Evolutionary conservation across 2,888 invertebrate genomes (phyloP).

Genomic region (Drosophila incognita): DNA sequence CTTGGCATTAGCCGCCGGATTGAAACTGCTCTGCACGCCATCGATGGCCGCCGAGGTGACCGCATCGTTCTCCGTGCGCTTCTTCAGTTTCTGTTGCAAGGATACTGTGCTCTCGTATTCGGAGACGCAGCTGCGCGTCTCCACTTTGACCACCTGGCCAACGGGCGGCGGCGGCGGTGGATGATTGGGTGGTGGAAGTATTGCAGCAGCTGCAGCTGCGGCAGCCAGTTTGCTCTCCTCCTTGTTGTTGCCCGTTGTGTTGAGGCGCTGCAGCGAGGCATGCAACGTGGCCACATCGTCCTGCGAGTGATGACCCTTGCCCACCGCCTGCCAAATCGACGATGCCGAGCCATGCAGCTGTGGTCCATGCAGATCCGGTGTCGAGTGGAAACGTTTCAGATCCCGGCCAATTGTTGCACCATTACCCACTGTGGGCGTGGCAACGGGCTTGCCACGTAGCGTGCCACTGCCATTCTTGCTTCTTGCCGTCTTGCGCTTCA

Average conservation of each 20-base stretch:
- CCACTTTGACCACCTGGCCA: slow-evolving; percentile 90
- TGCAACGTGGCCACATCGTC: slow-evolving; percentile 88
- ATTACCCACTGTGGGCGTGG: slow-evolving; percentile 83
- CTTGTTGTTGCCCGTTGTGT: slow-evolving; percentile 66
- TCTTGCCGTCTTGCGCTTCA: slow-evolving; percentile 93
- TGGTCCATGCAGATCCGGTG: slow-evolving; percentile 90
- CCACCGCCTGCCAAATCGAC: slow-evolving; percentile 83
- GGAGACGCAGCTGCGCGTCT: slow-evolving; percentile 85
- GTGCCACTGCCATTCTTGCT: slow-evolving; percentile 84
- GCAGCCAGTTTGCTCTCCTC: slow-evolving; percentile 17
- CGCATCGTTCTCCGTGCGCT: slow-evolving; percentile 80
- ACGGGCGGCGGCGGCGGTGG: slow-evolving; percentile 92
- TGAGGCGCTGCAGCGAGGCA: slow-evolving; percentile 85
- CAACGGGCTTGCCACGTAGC: slow-evolving; percentile 84
- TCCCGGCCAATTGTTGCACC: slow-evolving; percentile 73
- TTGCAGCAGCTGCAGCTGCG: slow-evolving; percentile 30
- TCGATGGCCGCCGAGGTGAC: slow-evolving; percentile 82
- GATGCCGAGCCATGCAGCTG: slow-evolving; percentile 84
- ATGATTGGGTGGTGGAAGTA: slow-evolving; percentile 91
- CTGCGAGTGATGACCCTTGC: slow-evolving; percentile 89
- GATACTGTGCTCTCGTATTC: slow-evolving; percentile 86
- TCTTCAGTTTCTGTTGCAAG: slow-evolving; percentile 83
- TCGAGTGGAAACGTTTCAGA: slow-evolving; percentile 94
- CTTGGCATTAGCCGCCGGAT: slow-evolving; percentile 93
- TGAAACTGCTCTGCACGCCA: slow-evolving; percentile 93